These are phyloP conservation scores for Chaetoderma sp. DNA, from an alignment of 2,888 invertebrate genomes.

Conservation along the genomic window DNA sequence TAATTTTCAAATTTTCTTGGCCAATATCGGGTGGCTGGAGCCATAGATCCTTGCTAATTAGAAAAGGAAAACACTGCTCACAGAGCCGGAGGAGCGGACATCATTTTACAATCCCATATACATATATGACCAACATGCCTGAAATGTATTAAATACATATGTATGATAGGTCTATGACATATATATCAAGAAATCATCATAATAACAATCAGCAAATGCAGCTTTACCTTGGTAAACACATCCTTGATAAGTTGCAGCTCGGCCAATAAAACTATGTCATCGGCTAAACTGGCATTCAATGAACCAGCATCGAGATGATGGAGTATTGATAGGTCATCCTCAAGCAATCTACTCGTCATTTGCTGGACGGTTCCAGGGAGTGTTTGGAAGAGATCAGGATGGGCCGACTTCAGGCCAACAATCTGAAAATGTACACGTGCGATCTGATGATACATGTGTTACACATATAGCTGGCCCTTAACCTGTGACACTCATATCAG, in stretches of 20 bases:
- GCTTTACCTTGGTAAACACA: constrained; percentile 59
- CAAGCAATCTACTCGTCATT: constrained; percentile 47
- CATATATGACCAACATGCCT: too few relatives aligned
- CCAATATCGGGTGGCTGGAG: too few relatives aligned
- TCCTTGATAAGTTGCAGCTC: constrained; percentile 62
- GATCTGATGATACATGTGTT: not conserved
- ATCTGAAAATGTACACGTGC: constrained; percentile 43
- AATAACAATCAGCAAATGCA: too few relatives aligned
- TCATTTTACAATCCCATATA: too few relatives aligned
- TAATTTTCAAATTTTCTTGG: too few relatives aligned
- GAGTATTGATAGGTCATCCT: constrained; percentile 52
- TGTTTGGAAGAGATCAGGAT: constrained; percentile 51
- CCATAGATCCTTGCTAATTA: too few relatives aligned
- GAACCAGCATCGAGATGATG: constrained; percentile 43
- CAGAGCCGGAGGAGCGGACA: too few relatives aligned
- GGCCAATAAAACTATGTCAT: constrained; percentile 55
- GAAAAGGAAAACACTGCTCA: too few relatives aligned
- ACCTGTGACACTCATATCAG: not conserved
- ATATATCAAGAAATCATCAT: too few relatives aligned
- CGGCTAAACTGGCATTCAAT: constrained; percentile 49
- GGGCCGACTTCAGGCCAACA: constrained; percentile 58
- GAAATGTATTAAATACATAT: too few relatives aligned
- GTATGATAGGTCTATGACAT: too few relatives aligned
- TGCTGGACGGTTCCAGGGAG: constrained; percentile 53
- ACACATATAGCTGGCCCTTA: too few relatives aligned